Evolutionary conservation across 2,797 vertebrate genomes (phyloP), one percentile per base, ranked within the genome.

Genomic region (Lepidocolaptes lacrymiger): DNA sequence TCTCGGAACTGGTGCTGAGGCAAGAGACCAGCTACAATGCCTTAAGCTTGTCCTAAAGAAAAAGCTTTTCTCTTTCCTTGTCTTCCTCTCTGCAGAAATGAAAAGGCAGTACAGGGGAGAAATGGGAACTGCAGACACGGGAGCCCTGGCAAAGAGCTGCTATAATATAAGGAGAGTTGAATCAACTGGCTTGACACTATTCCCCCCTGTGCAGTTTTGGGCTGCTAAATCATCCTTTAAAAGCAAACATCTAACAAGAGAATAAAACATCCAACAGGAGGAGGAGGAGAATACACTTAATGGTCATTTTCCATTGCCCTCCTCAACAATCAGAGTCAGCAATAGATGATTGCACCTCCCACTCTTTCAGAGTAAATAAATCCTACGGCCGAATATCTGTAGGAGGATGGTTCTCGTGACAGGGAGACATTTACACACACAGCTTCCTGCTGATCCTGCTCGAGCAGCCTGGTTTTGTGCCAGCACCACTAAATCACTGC

Each of bases 291-390:
- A 96, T 41, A 61, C 61, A 68, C 51, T 90, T 83, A 95, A 89
- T 48, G 85, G 74, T 61, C 80, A 62, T 94, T 96, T 95, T 87
- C 85, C 54, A 51, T 34, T 87, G 90, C 80, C 80, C 93, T 87
- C 88, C 96, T 91, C 78, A 95, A 75, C 83, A 94, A 94, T 91
- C 58, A 75, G 84, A 91, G 75, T 54, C 79, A 94, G 66, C 66
- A 88, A 56, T 37, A 88, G 78, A 93, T 55, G 85, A 91, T 3
- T 83, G 80, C 74, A 91, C 90, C 84, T 92, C 91, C 89, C 78
- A 85, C 83, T 91, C 84, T 55, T 93, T 92, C 64, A 96, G 75
- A 90, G 74, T 87, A 89, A 94, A 91, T 91, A 96, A 96, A 95
- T 73, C 67, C 77, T 74, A 27, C 8, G 72, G 71, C 19, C 0